Evolutionary conservation across 2,888 invertebrate species (phyloP).

Genomic region (Meteorus cinctellus): DNA sequence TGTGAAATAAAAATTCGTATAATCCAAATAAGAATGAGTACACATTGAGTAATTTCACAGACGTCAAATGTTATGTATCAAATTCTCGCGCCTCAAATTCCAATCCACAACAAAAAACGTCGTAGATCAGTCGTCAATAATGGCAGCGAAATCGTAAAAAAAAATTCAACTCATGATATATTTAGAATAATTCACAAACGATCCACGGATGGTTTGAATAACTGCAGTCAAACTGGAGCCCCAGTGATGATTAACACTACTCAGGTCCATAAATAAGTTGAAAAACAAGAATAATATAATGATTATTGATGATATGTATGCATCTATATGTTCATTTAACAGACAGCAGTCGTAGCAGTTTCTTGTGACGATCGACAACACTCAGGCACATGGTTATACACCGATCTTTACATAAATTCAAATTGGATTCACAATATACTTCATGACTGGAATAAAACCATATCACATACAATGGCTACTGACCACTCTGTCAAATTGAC

Average conservation of each 20-base stretch:
- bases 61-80: slow-evolving; percentile 47
- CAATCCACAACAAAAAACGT: slow-evolving; percentile 42
- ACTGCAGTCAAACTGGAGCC: slow-evolving; percentile 55
- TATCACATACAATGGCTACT: not conserved
- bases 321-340: slow-evolving; percentile 2
- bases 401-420: slow-evolving; percentile 53
- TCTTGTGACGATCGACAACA: slow-evolving; percentile 59
- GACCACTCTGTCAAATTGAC: not conserved
- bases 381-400: slow-evolving; percentile 50
- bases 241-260: slow-evolving; percentile 54
- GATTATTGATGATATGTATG: not conserved
- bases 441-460: slow-evolving; percentile 44
- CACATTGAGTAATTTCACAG: slow-evolving; percentile 36
- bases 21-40: not conserved
- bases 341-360: slow-evolving; percentile 53
- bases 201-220: slow-evolving; percentile 47
- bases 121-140: slow-evolving; percentile 15
- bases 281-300: not conserved
- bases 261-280: slow-evolving; percentile 45
- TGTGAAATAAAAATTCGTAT: not conserved
- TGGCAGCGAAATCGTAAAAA: not conserved
- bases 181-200: slow-evolving; percentile 35
- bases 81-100: slow-evolving; percentile 49
- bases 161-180: not conserved
- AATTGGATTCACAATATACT: slow-evolving; percentile 52